phyloP scores from a whole-genome alignment of 2,797 vertebrate species.

The Cottoperca gobio region DNA sequence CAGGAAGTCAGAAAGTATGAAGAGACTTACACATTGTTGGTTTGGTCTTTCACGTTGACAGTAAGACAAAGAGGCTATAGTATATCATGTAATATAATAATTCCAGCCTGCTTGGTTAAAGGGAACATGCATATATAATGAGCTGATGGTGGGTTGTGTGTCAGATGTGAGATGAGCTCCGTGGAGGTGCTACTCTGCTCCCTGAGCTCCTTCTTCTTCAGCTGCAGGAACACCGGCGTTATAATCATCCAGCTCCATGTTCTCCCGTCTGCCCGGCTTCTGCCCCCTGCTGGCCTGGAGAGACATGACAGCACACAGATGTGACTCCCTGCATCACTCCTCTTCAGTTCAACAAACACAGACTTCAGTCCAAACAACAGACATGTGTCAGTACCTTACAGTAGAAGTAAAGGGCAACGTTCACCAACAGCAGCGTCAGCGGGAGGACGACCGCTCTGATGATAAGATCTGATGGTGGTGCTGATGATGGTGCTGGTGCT shows the following conservation, averaged over 20 bases:
- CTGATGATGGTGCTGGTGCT: no score
- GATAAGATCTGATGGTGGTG: no score
- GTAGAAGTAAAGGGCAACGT: background rate
- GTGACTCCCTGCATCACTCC: background rate
- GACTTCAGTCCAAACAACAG: background rate
- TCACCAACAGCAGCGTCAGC: background rate
- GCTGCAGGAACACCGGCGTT: background rate
- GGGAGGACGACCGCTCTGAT: background rate
- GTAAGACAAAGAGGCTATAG: background rate
- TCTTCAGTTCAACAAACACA: background rate
- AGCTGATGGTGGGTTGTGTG: background rate
- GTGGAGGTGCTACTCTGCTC: background rate
- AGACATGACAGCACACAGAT: constrained; percentile 6
- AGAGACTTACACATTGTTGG: no score
- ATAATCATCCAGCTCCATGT: background rate
- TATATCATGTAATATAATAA: background rate
- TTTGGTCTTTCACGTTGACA: background rate
- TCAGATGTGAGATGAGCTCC: background rate
- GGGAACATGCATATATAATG: background rate
- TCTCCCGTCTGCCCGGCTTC: background rate
- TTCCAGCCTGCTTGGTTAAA: background rate
- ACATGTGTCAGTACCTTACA: background rate
- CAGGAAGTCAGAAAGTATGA: no score
- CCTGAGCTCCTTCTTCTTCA: background rate
- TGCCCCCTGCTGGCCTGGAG: background rate